Evolutionary conservation across 2,113 vertebrate species (phyloP).

Genomic region (Rousettus leschenaultii): DNA sequence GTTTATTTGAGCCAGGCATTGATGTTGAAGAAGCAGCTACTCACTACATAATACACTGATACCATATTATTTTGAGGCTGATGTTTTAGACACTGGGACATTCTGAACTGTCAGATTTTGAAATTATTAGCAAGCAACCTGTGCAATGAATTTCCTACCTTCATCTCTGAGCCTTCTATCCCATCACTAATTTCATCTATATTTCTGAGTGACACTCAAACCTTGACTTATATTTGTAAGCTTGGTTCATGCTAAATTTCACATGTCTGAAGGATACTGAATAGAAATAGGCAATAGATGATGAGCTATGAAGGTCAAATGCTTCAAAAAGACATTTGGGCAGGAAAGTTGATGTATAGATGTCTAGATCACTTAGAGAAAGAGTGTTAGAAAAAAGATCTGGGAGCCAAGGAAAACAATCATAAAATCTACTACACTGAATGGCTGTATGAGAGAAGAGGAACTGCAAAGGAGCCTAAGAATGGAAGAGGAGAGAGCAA

Average conservation of each 20-base stretch:
- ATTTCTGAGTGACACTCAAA: neutral
- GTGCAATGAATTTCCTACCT: neutral
- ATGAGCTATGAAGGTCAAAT: neutral
- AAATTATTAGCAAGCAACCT: neutral
- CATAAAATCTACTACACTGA: neutral
- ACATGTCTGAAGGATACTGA: neutral
- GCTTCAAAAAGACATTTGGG: neutral
- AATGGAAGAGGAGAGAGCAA: neutral
- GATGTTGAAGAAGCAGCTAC: neutral
- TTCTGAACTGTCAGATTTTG: neutral
- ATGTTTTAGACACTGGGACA: neutral
- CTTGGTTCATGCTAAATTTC: neutral
- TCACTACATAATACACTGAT: neutral
- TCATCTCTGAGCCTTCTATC: neutral
- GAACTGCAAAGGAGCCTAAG: neutral
- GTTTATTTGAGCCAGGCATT: neutral
- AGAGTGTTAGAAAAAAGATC: neutral
- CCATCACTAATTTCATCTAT: neutral
- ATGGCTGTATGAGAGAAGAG: neutral
- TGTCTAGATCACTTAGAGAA: neutral
- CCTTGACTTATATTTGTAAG: neutral
- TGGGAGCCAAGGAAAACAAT: neutral
- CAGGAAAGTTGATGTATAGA: neutral
- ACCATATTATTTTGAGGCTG: neutral
- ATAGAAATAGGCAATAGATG: neutral